Evolutionary conservation across 2,113 vertebrate genomes (phyloP).

Genomic region (Synchiropus splendidus): DNA sequence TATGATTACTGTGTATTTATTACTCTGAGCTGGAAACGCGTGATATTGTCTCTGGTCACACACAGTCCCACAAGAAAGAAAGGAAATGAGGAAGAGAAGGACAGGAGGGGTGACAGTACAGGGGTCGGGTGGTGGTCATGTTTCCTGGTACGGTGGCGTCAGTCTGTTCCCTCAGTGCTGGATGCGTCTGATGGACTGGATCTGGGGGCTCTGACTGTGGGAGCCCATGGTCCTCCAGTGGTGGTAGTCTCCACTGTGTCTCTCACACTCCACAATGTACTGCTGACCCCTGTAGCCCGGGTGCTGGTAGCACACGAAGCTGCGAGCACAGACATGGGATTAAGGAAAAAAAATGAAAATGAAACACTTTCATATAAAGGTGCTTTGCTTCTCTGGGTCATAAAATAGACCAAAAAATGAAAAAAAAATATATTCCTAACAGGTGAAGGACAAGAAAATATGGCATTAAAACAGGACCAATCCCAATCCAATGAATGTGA

Average conservation of each 20-base stretch:
- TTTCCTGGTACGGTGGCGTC: constrained; percentile 18
- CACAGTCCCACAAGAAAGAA: constrained; percentile 35
- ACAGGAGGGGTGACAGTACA: too few species aligned
- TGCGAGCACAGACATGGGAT: constrained; percentile 19
- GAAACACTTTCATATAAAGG: too few species aligned
- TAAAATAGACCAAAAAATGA: too few species aligned
- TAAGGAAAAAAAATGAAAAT: too few species aligned
- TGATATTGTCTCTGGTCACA: constrained; percentile 59
- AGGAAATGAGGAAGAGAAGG: constrained; percentile 15
- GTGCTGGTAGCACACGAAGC: constrained; percentile 75
- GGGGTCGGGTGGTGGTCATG: constrained; percentile 21
- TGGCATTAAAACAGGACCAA: too few species aligned
- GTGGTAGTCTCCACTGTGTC: constrained; percentile 72
- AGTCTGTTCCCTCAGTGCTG: constrained; percentile 61
- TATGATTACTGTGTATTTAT: constrained; percentile 36
- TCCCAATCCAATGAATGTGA: too few species aligned
- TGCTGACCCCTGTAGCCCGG: constrained; percentile 73
- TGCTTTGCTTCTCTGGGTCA: too few species aligned
- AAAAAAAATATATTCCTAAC: too few species aligned
- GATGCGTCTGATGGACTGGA: constrained; percentile 75
- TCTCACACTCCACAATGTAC: constrained; percentile 78
- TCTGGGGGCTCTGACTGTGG: constrained; percentile 74
- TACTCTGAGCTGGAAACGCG: constrained; percentile 32
- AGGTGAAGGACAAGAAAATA: too few species aligned
- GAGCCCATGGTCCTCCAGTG: constrained; percentile 75